Base-by-base conservation (phyloP, 1,140 invertebrate genomes). In the Mamestra configurata region DNA sequence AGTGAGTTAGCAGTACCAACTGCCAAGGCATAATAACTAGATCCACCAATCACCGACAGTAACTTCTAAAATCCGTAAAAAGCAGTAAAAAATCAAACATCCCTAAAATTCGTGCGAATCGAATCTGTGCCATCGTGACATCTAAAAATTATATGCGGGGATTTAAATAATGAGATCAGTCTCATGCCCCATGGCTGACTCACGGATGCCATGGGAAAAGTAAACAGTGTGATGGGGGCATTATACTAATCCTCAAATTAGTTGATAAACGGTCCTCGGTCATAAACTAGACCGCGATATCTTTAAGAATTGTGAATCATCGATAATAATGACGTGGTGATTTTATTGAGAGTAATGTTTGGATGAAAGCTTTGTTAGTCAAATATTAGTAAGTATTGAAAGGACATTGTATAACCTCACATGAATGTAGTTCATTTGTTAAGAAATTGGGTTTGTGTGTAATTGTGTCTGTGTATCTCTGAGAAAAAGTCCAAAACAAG, bases 151-250 rank as follows among this genome's bases (percentile, higher is more conserved):
- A 92, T 92, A 81, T 85, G 86, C 85, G 86, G 85, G 85, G 90
- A 92, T 93, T 92, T 89, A 90, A 90, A 89, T 92, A 92, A 93
- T 87, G 90, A 94, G 89, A 92, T 92, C 88, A 83, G 81, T 86
- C 82, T 37, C 75, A 70, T 85, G 81, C 84, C 87, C 88, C 77
- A 80, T 73, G 76, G 77, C 55, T 73, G 84, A 80, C 75, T 80
- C 82, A 55, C 80, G 79, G 80, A 79, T 78, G 79, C 79, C 89
- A 93, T 94, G 93, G 91, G 93, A 94, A 94, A 93, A 84, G 92
- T 89, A 94, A 93, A 94, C 89, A 92, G 68, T 53, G 68, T 40
- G 85, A 80, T 80, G 85, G 85, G 82, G 72, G 85, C 85, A 86
- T 88, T 88, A 85, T 87, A 83, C 80, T 84, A 89, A 91, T 91